Base-by-base conservation (phyloP, 2,888 invertebrate species). In the Onchidella celtica region DNA sequence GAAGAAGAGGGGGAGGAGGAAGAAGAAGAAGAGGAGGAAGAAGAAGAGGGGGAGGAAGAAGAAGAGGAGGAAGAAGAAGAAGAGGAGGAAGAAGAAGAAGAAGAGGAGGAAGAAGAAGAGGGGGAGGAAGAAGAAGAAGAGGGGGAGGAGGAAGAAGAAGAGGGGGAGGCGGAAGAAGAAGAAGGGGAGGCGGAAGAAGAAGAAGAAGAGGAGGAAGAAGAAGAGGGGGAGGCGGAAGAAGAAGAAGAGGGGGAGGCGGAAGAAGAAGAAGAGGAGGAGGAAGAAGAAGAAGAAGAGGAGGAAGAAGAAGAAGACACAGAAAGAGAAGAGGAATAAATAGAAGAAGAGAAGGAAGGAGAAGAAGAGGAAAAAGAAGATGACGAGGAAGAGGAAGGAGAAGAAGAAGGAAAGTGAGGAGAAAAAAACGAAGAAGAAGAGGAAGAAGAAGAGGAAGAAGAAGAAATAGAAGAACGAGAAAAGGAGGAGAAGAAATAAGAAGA, bases 391-490 rank as follows among this genome's bases (percentile, higher is more conserved):
- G 38, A 27, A 24, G 24, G 24, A 24, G 38, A 40, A 24, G 27
- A 69, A 24, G 24, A 40, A 24, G n/a, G 24, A 24, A 69, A 38
- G 69, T 38, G 24, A 14, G 27, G 38, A 14, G 38, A 14, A 40
- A 40, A 69, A 40, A 69, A 36, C 6, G 14, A 69, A 24, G 29
- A 29, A n/a, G 29, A 66, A 32, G 32, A 29, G 29, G 32, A 66
- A n/a, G 66, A 29, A n/a, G 66, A 66, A 32, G 63, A 63, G 63
- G 66, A 66, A 34, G 66, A 66, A 11, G 14, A 66, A 17, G n/a
- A 59, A 59, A n/a, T 3, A 59, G 24, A n/a, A n/a, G 3, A n/a
- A 59, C 4, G 24, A n/a, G 4, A n/a, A 59, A n/a, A 59, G 47
- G 17, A 47, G 9, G 47, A 17, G 9, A 11, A 17, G 9, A 11